A percentile compares a stretch with the other conserved stretches of the same genome.
Evolutionary conservation across 2,888 invertebrate species (phyloP).

Genomic region (Sipunculus nudus): DNA sequence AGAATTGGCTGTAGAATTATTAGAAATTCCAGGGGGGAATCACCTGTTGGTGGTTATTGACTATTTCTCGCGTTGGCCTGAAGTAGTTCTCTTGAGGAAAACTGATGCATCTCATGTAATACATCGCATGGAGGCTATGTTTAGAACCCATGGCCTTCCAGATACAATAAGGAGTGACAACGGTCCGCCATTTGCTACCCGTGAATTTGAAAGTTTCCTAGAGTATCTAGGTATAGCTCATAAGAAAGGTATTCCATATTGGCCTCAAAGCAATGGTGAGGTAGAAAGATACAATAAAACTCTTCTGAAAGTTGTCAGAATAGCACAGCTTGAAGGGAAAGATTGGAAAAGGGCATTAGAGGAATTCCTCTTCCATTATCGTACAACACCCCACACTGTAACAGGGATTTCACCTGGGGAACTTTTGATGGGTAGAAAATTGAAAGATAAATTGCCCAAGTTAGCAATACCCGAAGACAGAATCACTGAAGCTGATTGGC

Average conservation of each 20-base stretch:
- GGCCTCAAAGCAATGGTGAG: slow-evolving; percentile 15
- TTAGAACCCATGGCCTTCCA: slow-evolving; percentile 3
- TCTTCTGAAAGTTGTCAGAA: no score
- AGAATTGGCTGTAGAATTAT: slow-evolving; percentile 12
- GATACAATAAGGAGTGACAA: slow-evolving; percentile 12
- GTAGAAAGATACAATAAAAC: no score
- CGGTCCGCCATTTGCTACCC: slow-evolving; percentile 11
- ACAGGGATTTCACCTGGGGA: no score
- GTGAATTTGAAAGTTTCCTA: background rate
- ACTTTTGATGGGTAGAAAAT: no score
- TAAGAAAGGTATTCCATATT: background rate
- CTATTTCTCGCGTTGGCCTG: slow-evolving; percentile 14
- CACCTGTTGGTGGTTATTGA: slow-evolving; percentile 14
- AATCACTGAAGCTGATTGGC: no score
- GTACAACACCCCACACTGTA: no score
- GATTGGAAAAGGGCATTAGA: no score
- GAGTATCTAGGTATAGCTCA: background rate
- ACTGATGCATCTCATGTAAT: slow-evolving; percentile 2
- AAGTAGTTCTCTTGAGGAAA: background rate
- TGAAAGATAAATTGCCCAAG: no score
- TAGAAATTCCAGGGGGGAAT: background rate
- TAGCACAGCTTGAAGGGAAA: no score
- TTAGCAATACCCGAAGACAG: no score
- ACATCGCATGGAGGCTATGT: slow-evolving; percentile 2
- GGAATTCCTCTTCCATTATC: no score